Evolutionary conservation across 2,888 invertebrate species (phyloP), one percentile per base, ranked within the genome.

Genomic region (Cloeon dipterum): DNA sequence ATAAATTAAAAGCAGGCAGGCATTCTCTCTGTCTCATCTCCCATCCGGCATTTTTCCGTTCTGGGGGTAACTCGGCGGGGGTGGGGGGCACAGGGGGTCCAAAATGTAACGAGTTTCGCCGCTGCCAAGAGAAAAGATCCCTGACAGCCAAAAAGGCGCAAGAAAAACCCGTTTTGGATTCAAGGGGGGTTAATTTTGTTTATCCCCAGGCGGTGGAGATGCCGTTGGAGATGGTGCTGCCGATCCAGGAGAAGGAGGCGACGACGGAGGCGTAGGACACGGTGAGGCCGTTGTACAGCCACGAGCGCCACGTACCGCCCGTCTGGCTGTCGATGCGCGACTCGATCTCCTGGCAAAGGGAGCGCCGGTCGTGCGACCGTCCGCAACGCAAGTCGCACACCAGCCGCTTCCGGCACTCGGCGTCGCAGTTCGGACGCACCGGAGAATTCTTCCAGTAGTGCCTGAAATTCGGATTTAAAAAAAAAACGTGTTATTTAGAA

Each of bases 381-480:
- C 86, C 88, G 13, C 85, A 85, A 38, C 81, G 70, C 38, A 83
- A 66, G 57, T 86, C 86, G 53, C 88, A 89, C 25, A 88, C 61
- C 50, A 85, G 63, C 32, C 83, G 67, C 55, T 83, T 85, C 42
- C 77, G 76, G 49, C 88, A 89, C 46, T 81, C 81, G 5, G 74
- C 73, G 55, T 82, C 79, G 52, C 88, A 89, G 0, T 62, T 54
- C 8, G 83, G 77, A 26, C 79, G 68, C 1, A 77, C 76, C 1
- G 85, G 82, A 40, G 85, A 85, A 52, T 79, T 83, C 58, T 86
- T 86, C 68, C 82, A 82, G 54, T 86, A 86, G 53, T 82, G 74
- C 50, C 85, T 85, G 48, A 1, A 49, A 52, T 39, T 38, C n/a
- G n/a, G n/a, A n/a, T n/a, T n/a, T n/a, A n/a, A 38, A 41, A 18